Conservation (phyloP, 2,888 invertebrate species). For the Crematogaster levior region DNA sequence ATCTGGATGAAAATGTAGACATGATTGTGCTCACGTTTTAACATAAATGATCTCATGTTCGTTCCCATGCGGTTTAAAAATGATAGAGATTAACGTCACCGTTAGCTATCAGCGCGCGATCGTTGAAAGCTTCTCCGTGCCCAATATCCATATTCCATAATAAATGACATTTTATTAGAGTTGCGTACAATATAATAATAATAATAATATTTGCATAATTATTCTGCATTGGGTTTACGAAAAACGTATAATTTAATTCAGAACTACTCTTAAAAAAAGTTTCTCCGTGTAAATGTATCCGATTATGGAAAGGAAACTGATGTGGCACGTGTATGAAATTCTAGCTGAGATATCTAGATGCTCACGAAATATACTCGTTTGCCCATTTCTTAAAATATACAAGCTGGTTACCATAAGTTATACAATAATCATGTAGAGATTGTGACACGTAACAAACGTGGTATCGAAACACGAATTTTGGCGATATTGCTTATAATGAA, state of each 20-base stretch:
- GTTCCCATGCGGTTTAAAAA: not conserved
- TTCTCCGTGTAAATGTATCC: not conserved
- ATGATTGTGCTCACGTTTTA: not conserved
- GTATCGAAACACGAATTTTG: not conserved
- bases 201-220: conserved; percentile 1
- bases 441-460: not conserved
- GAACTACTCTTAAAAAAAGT: not conserved
- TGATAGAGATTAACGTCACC: not conserved
- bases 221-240: not conserved
- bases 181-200: no score
- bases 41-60: not conserved
- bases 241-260: conserved; percentile 2
- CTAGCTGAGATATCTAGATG: not conserved
- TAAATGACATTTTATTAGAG: not conserved
- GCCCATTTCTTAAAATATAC: not conserved
- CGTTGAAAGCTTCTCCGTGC: not conserved
- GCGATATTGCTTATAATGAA: not conserved
- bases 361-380: conserved; percentile 8
- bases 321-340: conserved; percentile 19
- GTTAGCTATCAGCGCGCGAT: not conserved
- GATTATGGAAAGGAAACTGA: not conserved
- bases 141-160: conserved; percentile 3
- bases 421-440: not conserved
- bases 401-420: not conserved
- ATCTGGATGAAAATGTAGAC: not conserved